Percentiles rank a stretch among this genome's conserved stretches.
phyloP scores from a whole-genome alignment of 1,140 invertebrate genomes.

The Tetranychus cinnabarinus region DNA sequence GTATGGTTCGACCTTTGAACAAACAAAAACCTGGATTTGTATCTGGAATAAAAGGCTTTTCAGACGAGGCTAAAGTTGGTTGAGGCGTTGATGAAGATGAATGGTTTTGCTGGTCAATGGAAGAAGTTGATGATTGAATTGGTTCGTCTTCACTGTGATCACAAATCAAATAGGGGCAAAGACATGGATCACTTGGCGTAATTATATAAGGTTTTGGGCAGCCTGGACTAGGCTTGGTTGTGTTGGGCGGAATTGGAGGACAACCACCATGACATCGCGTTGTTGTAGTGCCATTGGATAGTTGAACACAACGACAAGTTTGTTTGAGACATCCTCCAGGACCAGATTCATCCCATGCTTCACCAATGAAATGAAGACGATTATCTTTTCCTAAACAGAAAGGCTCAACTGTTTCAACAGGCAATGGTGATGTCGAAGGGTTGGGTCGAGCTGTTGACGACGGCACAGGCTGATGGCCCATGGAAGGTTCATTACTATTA shows the following conservation, averaged over 20 bases:
- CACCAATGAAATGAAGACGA: conserved; percentile 7
- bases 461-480: too few species aligned
- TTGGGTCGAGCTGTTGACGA: too few species aligned
- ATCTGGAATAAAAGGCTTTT: not conserved
- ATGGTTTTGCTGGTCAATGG: not conserved
- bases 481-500: too few species aligned
- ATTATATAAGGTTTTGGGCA: conserved; percentile 14
- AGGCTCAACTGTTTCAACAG: not conserved
- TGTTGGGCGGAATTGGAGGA: conserved; percentile 8
- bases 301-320: conserved; percentile 11
- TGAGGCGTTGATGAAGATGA: not conserved
- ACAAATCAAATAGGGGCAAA: conserved; percentile 15
- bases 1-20: conserved; percentile 32
- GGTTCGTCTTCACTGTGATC: conserved; percentile 7
- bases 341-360: conserved; percentile 12
- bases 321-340: conserved; percentile 10
- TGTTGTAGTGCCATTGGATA: conserved; percentile 10
- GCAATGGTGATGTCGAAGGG: too few species aligned
- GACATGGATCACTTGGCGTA: conserved; percentile 13
- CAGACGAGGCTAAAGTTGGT: too few species aligned
- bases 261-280: conserved; percentile 14
- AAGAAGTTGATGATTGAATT: not conserved
- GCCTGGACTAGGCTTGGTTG: conserved; percentile 9
- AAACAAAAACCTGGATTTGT: conserved; percentile 19
- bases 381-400: conserved; percentile 34